Conservation (phyloP, 1,140 invertebrate genomes). For the Eriocheir sinensis region DNA sequence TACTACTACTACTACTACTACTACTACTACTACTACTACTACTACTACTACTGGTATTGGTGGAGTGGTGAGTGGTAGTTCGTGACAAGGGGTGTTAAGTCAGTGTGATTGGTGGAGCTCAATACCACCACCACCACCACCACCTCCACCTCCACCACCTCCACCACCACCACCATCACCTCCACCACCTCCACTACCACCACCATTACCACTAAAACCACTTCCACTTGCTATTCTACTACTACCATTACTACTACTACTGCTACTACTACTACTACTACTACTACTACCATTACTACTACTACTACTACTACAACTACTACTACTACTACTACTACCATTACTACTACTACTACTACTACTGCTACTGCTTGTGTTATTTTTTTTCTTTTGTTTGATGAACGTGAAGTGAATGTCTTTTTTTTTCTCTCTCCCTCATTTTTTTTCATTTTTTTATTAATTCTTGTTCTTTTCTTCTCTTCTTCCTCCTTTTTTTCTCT, state of each 20-base stretch:
- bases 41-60: not conserved
- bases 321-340: not conserved
- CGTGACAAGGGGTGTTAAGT: not conserved
- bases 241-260: not conserved
- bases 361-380: no score
- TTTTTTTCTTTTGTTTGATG: no score
- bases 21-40: conserved; percentile 14
- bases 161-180: not conserved
- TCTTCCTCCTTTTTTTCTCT: not conserved
- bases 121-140: not conserved
- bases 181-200: not conserved
- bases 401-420: no score
- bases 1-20: not conserved
- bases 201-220: not conserved
- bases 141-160: not conserved
- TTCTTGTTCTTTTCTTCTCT: no score
- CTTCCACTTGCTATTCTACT: not conserved
- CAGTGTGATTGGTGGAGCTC: not conserved
- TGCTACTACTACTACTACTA: no score
- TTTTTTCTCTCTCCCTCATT: no score
- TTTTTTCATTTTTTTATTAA: no score
- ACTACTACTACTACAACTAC: not conserved
- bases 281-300: not conserved
- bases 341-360: no score
- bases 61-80: not conserved